phyloP scores from a whole-genome alignment of 2,113 vertebrate genomes.

The Rhinolophus sinicus region DNA sequence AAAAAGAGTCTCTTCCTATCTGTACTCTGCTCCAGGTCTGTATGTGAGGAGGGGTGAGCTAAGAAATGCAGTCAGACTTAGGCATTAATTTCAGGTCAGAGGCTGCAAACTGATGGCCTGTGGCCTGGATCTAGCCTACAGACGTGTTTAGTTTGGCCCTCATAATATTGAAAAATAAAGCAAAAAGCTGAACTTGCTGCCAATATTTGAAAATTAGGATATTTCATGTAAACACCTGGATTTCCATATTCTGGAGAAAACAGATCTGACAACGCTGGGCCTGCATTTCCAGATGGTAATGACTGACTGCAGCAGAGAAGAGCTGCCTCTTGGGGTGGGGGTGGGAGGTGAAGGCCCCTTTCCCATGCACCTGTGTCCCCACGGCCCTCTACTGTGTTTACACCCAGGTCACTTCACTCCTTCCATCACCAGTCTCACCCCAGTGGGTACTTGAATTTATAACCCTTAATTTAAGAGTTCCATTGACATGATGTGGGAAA shows the following conservation, averaged over 20 bases:
- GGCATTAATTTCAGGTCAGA: not conserved
- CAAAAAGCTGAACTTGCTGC: not conserved
- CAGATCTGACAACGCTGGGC: not conserved
- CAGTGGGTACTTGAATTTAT: not conserved
- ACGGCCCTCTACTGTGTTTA: not conserved
- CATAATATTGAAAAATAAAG: not conserved
- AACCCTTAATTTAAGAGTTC: not conserved
- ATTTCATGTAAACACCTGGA: not conserved
- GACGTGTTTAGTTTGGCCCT: slow-evolving; percentile 12
- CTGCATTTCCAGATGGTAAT: not conserved
- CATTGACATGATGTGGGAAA: not conserved
- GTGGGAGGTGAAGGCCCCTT: not conserved
- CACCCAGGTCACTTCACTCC: not conserved
- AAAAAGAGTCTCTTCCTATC: not conserved
- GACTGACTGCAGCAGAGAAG: not conserved
- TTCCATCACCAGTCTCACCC: not conserved
- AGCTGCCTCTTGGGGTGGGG: not conserved
- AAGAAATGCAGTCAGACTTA: not conserved
- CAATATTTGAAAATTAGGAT: not conserved
- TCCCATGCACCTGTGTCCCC: not conserved
- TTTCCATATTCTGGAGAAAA: not conserved
- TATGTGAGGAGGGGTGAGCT: not conserved
- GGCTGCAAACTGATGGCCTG: not conserved
- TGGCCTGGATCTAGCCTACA: not conserved
- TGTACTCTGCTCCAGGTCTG: not conserved